phyloP scores from a whole-genome alignment of 2,797 vertebrate genomes.

The Carduelis carduelis region DNA sequence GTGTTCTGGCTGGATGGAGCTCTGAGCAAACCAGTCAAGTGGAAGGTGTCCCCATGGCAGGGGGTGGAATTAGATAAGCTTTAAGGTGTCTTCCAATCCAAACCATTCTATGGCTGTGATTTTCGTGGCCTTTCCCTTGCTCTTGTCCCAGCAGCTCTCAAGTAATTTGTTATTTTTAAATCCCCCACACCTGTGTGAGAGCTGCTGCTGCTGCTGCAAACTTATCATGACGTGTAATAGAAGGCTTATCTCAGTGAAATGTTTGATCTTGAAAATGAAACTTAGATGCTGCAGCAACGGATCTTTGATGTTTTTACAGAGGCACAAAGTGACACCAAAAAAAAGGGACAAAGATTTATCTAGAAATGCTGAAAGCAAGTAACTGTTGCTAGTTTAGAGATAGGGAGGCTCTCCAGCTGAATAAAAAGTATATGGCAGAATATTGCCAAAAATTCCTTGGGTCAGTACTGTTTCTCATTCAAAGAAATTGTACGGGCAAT shows the following conservation, averaged over 20 bases:
- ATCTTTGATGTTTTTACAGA: not conserved
- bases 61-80: not conserved
- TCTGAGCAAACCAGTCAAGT: not conserved
- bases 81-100: not conserved
- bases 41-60: not conserved
- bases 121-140: not conserved
- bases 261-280: not conserved
- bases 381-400: not conserved
- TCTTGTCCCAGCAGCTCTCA: not conserved
- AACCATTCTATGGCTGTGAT: not conserved
- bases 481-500: not conserved
- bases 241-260: not conserved
- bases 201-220: not conserved
- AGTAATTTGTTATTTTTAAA: not conserved
- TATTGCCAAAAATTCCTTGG: not conserved
- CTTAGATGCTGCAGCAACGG: not conserved
- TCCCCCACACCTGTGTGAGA: fast-evolving
- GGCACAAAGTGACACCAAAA: not conserved
- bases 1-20: not conserved
- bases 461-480: not conserved
- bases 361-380: not conserved
- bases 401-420: not conserved
- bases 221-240: not conserved
- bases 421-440: not conserved
- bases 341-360: not conserved